Evolutionary conservation across 2,113 vertebrate species (phyloP), one percentile per base, ranked within the genome.

Genomic region (Crotalus viridis): DNA sequence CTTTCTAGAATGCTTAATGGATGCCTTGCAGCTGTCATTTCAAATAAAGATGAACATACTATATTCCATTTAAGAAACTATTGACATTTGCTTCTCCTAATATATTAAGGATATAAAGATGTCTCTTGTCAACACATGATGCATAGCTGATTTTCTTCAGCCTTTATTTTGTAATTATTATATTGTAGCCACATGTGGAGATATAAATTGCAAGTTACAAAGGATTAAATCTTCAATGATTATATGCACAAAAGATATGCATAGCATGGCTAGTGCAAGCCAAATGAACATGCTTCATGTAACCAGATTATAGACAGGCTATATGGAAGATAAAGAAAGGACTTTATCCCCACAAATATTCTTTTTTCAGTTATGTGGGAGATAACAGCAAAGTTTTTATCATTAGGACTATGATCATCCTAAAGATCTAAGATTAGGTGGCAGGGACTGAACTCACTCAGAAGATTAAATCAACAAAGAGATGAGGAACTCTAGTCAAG

Each of bases 1-100:
- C 51, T 91, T 93, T 12, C 94, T 52, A 28, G 57, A 86, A 93
- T 91, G 95, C 39, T 95, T 90, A 92, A 85, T 74, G 87, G 22
- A 89, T 39, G 90, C 0, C 22, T 94, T 91, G 90, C 39, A 88
- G 13, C 12, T 33, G 3, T 87, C 0, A 43, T 93, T 92, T 95
- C 43, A 28, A 13, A 90, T 92, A 88, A 61, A 52, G 51, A 4
- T n/a, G 43, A 3, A 8, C 10, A 89, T 0, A 56, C 0, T 87
- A 2, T n/a, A 61, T 95, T 93, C 81, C 54, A 26, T 85, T 93
- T 15, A 94, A 56, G 17, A 85, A n/a, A 91, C 91, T 88, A 59
- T 4, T 94, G 90, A 91, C 85, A 69, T 91, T 55, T 90, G 92
- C 33, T 33, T 2, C 59, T 39, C 24, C 61, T 85, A 91, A 89